Percentiles rank a stretch among this genome's conserved stretches.
phyloP scores from a whole-genome alignment of 2,113 vertebrate species.

The Hemichromis elongatus region DNA sequence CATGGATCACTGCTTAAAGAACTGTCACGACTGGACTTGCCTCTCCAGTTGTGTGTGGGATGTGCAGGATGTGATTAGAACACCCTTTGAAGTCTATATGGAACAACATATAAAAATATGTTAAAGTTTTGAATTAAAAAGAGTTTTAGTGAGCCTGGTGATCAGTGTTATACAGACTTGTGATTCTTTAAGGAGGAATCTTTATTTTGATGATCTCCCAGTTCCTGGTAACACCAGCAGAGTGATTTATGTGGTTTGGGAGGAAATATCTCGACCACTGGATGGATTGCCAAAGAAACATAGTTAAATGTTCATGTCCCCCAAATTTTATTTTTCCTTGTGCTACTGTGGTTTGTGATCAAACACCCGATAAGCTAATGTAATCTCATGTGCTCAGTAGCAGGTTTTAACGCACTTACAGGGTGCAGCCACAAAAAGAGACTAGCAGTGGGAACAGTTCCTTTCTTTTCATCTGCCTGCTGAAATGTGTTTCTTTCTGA shows the following conservation, averaged over 20 bases:
- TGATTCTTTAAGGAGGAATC: neutral
- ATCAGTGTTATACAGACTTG: neutral
- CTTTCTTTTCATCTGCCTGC: neutral
- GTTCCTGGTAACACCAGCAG: neutral
- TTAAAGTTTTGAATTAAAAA: neutral
- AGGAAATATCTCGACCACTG: neutral
- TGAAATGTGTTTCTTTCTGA: neutral
- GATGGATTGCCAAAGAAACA: neutral
- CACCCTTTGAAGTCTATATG: neutral
- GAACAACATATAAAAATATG: neutral
- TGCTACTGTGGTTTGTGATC: neutral
- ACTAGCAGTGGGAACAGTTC: neutral
- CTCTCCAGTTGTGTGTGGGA: neutral
- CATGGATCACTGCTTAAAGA: conserved; percentile 21
- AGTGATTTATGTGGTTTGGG: neutral
- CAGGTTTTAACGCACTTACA: neutral
- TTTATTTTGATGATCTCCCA: neutral
- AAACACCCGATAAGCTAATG: neutral
- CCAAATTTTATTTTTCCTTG: neutral
- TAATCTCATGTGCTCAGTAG: neutral
- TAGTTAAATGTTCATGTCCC: neutral
- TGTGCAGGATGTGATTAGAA: neutral
- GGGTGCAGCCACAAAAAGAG: neutral
- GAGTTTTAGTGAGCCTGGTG: neutral
- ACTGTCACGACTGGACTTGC: neutral